Base-by-base conservation (phyloP, 2,888 invertebrate genomes). In the Amiota communis region DNA sequence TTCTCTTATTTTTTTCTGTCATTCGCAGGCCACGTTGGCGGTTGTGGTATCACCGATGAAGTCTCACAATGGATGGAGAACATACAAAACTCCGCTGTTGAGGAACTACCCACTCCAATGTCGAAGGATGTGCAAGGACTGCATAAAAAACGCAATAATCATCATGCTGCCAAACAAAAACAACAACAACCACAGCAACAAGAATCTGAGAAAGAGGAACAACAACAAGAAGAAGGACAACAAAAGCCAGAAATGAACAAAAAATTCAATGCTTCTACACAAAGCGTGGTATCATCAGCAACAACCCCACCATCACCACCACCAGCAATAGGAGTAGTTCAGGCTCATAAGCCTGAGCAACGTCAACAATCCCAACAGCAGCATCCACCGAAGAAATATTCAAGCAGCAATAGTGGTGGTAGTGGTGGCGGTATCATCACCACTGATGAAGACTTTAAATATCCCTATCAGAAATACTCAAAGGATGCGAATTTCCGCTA, bases 1-100 rank as follows among this genome's bases (percentile, higher is more conserved):
- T 75, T 71, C 64, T 3, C n/a, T 53, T 8, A 8, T 53, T 53
- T 53, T 53, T 8, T 13, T 53, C 13, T 53, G 15, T 78, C 72
- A 75, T 74, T 82, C 86, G 76, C 88, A 95, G 97, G 96, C 85
- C 95, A 95, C 90, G 93, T 94, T 65, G 94, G 94, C 72, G 97
- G 97, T 47, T 97, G 97, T 88, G 97, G 97, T 72, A 94, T 96
- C 81, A 96, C 94, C 61, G 96, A 96, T 80, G 95, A 96, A 81
- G 93, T 96, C 77, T 93, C 94, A 79, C 94, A 95, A 86, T 97
- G 97, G 97, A 98, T 98, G 98, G 95, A 97, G 85, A 92, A 92
- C 81, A 93, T 98, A 81, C 97, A 97, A 89, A 94, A 94, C 91
- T 94, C 95, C 2, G 95, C 91, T 13, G 92, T 92, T 57, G 93